Conservation (phyloP, 1,140 invertebrate species). For the Venturia canescens region DNA sequence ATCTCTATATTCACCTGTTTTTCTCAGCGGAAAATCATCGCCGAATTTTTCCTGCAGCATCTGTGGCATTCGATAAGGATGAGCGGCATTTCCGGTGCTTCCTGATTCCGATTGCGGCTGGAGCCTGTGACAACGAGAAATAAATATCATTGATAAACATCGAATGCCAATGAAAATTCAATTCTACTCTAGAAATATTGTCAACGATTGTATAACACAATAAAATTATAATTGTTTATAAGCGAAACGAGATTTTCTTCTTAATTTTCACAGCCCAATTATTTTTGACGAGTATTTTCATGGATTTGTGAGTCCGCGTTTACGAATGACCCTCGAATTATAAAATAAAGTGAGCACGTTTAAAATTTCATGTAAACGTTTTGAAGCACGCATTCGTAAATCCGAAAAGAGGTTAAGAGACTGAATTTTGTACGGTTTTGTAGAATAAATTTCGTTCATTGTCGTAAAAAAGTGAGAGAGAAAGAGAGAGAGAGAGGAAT, state of each 20-base stretch:
- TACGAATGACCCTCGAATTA: too few species aligned
- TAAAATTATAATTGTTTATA: conserved; percentile 34
- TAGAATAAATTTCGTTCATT: conserved; percentile 27
- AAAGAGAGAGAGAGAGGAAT: not conserved
- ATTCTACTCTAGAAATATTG: too few species aligned
- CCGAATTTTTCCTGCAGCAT: conserved; percentile 76
- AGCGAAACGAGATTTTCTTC: not conserved
- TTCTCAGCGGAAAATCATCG: conserved; percentile 93
- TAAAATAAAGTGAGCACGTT: too few species aligned
- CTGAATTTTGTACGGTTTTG: not conserved
- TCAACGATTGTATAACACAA: too few species aligned
- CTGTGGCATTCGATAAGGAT: conserved; percentile 83
- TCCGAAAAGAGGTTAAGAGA: not conserved
- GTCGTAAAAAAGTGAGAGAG: conserved; percentile 27
- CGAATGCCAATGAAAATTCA: too few species aligned
- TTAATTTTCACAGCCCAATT: too few species aligned
- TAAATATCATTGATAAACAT: conserved; percentile 31
- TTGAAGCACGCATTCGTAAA: not conserved
- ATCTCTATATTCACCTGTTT: conserved; percentile 87
- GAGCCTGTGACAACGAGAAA: conserved; percentile 62
- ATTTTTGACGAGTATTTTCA: too few species aligned
- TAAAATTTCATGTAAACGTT: too few species aligned
- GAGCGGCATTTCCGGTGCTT: conserved; percentile 78
- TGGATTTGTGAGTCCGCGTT: too few species aligned
- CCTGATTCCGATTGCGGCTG: conserved; percentile 72